These are phyloP conservation scores for Sebastes taczanowskii DNA, from an alignment of 2,797 vertebrate genomes.

Conservation along the genomic window DNA sequence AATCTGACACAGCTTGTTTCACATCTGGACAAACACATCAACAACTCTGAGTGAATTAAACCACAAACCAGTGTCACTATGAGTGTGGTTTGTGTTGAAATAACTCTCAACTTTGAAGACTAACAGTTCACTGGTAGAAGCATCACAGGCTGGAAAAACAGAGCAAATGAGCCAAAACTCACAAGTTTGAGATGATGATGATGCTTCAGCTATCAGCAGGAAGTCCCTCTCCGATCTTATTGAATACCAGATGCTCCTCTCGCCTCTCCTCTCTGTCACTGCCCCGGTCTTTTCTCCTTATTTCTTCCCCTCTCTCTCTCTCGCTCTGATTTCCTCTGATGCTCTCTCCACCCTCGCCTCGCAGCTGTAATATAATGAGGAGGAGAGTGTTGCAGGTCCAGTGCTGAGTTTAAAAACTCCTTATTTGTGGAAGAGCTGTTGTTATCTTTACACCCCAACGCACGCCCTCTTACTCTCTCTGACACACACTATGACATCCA, in stretches of 20 bases:
- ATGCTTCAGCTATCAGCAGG: slow-evolving; percentile 36
- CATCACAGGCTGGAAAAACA: slow-evolving; percentile 18
- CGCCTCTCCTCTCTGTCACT: slow-evolving; percentile 17
- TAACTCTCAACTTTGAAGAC: slow-evolving; percentile 20
- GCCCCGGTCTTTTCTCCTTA: slow-evolving; percentile 1
- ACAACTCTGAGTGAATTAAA: neutral
- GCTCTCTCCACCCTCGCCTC: slow-evolving; percentile 41
- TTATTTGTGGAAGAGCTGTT: slow-evolving; percentile 14
- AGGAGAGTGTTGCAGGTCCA: slow-evolving; percentile 27
- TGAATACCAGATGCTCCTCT: slow-evolving; percentile 33
- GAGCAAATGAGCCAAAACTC: slow-evolving; percentile 60
- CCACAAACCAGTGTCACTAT: neutral
- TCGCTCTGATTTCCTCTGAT: slow-evolving; percentile 5
- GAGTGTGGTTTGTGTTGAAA: neutral
- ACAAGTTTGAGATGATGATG: slow-evolving; percentile 52
- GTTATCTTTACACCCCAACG: slow-evolving; percentile 25
- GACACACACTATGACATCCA: slow-evolving; percentile 24
- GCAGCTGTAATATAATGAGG: slow-evolving; percentile 42
- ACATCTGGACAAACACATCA: slow-evolving; percentile 38
- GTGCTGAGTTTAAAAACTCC: slow-evolving; percentile 9
- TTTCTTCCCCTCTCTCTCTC: neutral
- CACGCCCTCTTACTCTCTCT: slow-evolving; percentile 27
- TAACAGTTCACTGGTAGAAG: neutral
- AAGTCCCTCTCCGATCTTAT: slow-evolving; percentile 16
- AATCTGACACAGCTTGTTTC: slow-evolving; percentile 13